Evolutionary conservation across 2,113 vertebrate species (phyloP).

Genomic region (Protobothrops flavoviridis): DNA sequence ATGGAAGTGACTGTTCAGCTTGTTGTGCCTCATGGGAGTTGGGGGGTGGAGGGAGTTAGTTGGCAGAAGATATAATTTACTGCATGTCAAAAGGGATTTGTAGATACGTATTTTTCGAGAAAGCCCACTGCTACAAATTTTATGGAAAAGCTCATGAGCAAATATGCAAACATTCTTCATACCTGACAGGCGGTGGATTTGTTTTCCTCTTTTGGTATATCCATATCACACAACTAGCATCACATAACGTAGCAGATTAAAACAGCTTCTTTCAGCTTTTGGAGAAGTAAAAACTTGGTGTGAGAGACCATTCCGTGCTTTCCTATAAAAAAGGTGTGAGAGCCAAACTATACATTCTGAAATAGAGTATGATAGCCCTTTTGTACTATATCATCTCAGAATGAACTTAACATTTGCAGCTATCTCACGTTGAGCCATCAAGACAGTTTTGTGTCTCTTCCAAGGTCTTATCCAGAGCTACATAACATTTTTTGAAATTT

Average conservation of each 20-base stretch:
- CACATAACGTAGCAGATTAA: neutral
- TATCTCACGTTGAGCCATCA: neutral
- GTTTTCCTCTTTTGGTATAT: neutral
- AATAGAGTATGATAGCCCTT: neutral
- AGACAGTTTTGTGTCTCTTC: neutral
- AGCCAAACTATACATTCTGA: neutral
- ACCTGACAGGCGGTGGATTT: neutral
- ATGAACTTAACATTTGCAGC: neutral
- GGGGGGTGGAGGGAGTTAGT: neutral
- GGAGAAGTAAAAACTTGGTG: neutral
- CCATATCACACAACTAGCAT: neutral
- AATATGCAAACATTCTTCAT: neutral
- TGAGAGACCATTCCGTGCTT: neutral
- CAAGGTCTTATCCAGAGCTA: neutral
- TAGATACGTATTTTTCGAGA: neutral
- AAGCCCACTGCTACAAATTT: neutral
- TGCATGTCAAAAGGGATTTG: neutral
- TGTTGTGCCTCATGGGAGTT: neutral
- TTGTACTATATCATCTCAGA: neutral
- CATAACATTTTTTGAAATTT: neutral
- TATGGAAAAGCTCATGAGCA: neutral
- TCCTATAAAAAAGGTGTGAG: neutral
- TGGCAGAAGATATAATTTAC: neutral
- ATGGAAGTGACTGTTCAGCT: neutral
- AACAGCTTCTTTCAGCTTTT: neutral